These are phyloP conservation scores for Prietella phreatophila DNA, from an alignment of 2,113 vertebrate genomes.

Conservation along the genomic window DNA sequence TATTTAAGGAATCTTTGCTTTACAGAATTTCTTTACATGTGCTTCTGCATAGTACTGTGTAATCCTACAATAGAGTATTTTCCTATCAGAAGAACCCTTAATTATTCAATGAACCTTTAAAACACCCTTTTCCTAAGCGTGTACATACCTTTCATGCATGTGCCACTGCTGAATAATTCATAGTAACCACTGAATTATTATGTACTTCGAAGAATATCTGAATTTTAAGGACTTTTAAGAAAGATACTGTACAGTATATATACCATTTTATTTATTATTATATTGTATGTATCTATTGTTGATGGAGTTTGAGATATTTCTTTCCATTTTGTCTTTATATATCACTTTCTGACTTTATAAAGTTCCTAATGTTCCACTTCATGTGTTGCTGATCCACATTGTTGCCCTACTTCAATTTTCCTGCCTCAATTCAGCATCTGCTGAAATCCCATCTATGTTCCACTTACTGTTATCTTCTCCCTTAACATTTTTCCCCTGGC, in stretches of 20 bases:
- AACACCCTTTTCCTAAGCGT: not conserved
- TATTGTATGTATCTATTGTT: not conserved
- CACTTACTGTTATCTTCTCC: not conserved
- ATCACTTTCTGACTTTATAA: not conserved
- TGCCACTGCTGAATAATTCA: not conserved
- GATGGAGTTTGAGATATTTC: not conserved
- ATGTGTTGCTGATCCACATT: not conserved
- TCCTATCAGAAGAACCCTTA: not conserved
- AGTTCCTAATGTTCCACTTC: not conserved
- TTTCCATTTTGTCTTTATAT: not conserved
- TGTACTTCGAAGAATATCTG: not conserved
- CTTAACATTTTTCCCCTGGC: not conserved
- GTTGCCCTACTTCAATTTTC: conserved; percentile 7
- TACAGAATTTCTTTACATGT: not conserved
- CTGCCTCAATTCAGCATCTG: conserved; percentile 18
- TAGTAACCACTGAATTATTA: not conserved
- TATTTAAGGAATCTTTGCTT: not conserved
- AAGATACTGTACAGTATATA: not conserved
- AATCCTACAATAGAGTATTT: not conserved
- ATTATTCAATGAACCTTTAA: not conserved
- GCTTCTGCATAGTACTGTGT: not conserved
- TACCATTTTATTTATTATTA: not conserved
- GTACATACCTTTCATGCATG: not conserved
- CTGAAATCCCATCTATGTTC: not conserved
- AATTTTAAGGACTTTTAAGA: not conserved